A percentile compares a stretch with the other conserved stretches of the same genome.
phyloP scores from a whole-genome alignment of 1,140 invertebrate genomes.

The Panagrolaimus sp. region DNA sequence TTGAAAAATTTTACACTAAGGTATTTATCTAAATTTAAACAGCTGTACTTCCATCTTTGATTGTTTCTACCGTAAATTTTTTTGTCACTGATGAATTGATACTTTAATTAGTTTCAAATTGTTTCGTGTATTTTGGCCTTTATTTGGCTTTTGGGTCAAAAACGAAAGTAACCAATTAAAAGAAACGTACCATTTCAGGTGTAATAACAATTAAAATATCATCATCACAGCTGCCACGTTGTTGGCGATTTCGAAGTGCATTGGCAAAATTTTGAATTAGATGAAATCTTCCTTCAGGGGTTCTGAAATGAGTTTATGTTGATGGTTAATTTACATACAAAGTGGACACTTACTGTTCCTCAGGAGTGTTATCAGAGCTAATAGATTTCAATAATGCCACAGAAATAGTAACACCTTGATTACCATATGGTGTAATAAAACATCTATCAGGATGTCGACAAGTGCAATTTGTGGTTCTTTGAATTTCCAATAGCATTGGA shows the following conservation, averaged over 20 bases:
- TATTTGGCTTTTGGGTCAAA: too few relatives aligned
- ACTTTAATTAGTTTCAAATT: too few relatives aligned
- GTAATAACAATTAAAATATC: conserved; percentile 20
- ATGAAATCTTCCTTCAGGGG: background rate
- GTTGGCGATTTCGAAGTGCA: background rate
- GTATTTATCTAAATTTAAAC: too few relatives aligned
- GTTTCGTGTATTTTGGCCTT: too few relatives aligned
- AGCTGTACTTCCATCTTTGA: too few relatives aligned
- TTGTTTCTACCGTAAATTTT: too few relatives aligned
- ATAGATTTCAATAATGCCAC: conserved; percentile 16
- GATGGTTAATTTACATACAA: conserved; percentile 2
- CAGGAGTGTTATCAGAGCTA: background rate
- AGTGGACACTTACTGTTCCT: background rate
- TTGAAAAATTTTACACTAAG: too few relatives aligned
- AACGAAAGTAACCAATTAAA: too few relatives aligned
- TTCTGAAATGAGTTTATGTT: background rate
- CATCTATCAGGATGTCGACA: background rate
- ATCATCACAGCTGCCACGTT: conserved; percentile 20
- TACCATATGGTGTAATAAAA: background rate
- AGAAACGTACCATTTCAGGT: background rate
- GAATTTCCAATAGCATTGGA: background rate
- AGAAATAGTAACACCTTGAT: conserved; percentile 17
- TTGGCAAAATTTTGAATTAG: conserved; percentile 13
- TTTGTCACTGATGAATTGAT: too few relatives aligned
- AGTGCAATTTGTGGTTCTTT: background rate